Evolutionary conservation across 2,888 invertebrate species (phyloP), one percentile per base, ranked within the genome.

Genomic region (Mimumesa dahlbomi): DNA sequence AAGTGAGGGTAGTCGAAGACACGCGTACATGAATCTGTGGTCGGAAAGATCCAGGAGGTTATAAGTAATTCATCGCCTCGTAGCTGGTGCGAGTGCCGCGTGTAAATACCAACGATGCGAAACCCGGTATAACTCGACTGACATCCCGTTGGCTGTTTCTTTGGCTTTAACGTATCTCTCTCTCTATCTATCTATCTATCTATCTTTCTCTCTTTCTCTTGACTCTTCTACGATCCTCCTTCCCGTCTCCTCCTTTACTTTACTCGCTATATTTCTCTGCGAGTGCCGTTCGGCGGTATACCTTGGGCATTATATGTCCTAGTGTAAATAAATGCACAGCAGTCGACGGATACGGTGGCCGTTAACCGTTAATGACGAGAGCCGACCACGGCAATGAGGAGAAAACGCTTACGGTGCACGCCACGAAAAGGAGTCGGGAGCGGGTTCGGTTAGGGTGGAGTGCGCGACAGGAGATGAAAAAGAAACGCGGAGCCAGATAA

Each of bases 61-160:
- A 69, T 81, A 77, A 81, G 77, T 82, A 79, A 82, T 83, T 83
- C 83, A 77, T 82, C 73, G 72, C 54, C 66, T 70, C 46, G 68
- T 67, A 68, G 63, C 56, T 57, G 40, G 58, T 52, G 29, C 52
- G 43, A 34, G 50, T 77, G 40, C 64, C 49, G 21, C 58, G 57
- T 73, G 78, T 81, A 81, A 79, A 81, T 79, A 69, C 58, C 54
- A 65, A 40, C 63, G 68, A 53, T 43, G 65, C 56, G 48, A 56
- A 53, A 53, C 56, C 54, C 46, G 61, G 36, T 67, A 50, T 52
- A 73, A 61, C 73, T 73, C 66, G 49, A 13, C 57, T 45, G 14
- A 16, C 40, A 16, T 16, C 5, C n/a, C 13, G 40, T 11, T 29
- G 14, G 48, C 45, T 21, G 66, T 53, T 57, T 77, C 68, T 62